These are phyloP conservation scores for Pogoniulus pusillus DNA, from an alignment of 2,797 vertebrate genomes.

Conservation along the genomic window DNA sequence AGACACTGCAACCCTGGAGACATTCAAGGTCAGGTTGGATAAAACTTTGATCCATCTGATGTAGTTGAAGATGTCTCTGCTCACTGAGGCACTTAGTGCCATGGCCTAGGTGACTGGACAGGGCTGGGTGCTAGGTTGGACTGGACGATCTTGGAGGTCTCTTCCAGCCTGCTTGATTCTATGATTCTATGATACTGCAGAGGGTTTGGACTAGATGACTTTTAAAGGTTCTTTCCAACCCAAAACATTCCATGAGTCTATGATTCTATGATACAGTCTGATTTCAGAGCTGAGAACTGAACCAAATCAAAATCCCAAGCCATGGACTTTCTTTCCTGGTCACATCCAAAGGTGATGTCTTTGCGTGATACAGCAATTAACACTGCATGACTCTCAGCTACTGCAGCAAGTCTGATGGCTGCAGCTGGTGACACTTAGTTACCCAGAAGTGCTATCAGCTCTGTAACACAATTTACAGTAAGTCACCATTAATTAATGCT, in stretches of 20 bases:
- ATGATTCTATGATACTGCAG: too few relatives aligned
- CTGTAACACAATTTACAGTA: slow-evolving; percentile 75
- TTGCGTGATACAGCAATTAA: slow-evolving; percentile 32
- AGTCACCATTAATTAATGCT: slow-evolving; percentile 78
- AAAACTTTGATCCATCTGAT: too few relatives aligned
- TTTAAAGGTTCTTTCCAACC: too few relatives aligned
- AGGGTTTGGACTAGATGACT: too few relatives aligned
- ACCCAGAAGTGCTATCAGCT: slow-evolving; percentile 71
- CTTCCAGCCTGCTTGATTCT: too few relatives aligned
- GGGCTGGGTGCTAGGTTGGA: too few relatives aligned
- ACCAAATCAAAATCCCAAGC: not conserved
- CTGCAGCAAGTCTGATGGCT: slow-evolving; percentile 31
- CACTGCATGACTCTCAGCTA: not conserved
- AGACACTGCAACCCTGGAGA: too few relatives aligned
- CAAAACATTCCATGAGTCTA: not conserved
- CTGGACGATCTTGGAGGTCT: too few relatives aligned
- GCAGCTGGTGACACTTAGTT: slow-evolving; percentile 59
- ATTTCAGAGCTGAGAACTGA: not conserved
- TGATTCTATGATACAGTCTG: not conserved
- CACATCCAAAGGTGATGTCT: not conserved
- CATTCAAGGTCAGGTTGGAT: too few relatives aligned
- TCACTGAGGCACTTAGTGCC: too few relatives aligned
- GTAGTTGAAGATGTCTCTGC: too few relatives aligned
- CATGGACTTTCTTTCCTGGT: not conserved
- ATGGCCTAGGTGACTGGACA: too few relatives aligned